A percentile compares a stretch with the other conserved stretches of the same genome.
phyloP scores from a whole-genome alignment of 2,888 invertebrate species.

The Drosophila demipolita region DNA sequence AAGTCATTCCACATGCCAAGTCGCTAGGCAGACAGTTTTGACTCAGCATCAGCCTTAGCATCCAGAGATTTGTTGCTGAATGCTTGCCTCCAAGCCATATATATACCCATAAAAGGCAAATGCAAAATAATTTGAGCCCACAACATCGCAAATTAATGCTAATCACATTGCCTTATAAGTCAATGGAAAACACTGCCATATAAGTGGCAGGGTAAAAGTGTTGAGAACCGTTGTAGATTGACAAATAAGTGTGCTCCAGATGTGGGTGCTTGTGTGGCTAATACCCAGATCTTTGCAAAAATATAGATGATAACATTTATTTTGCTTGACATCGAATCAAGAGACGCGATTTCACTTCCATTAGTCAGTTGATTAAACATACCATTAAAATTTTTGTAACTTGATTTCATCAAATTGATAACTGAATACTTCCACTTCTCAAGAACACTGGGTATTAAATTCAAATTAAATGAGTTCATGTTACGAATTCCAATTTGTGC shows the following conservation, averaged over 20 bases:
- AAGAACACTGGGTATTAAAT: constrained; percentile 4
- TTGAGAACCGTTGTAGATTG: constrained; percentile 14
- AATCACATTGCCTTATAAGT: constrained; percentile 54
- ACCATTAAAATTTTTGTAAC: neutral
- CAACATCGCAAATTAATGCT: constrained; percentile 47
- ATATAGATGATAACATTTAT: neutral
- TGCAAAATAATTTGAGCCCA: constrained; percentile 46
- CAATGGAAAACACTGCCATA: constrained; percentile 22
- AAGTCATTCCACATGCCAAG: constrained; percentile 28
- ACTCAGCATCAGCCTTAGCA: constrained; percentile 22
- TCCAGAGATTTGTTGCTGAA: constrained; percentile 28
- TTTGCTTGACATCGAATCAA: neutral
- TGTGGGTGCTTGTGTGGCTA: neutral
- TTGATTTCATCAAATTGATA: neutral
- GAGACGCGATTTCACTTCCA: neutral
- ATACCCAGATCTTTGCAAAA: constrained; percentile 10
- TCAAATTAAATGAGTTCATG: constrained; percentile 10
- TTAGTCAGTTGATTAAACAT: neutral
- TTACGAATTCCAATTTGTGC: constrained; percentile 10
- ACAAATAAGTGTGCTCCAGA: constrained; percentile 19
- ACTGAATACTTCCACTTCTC: neutral
- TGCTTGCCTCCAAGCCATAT: constrained; percentile 23
- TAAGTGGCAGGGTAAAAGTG: constrained; percentile 26
- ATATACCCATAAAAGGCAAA: constrained; percentile 47
- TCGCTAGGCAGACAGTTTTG: constrained; percentile 2